Percentiles rank a stretch among this genome's conserved stretches.
Evolutionary conservation across 1,140 invertebrate species (phyloP).

Genomic region (Sitophilus oryzae): DNA sequence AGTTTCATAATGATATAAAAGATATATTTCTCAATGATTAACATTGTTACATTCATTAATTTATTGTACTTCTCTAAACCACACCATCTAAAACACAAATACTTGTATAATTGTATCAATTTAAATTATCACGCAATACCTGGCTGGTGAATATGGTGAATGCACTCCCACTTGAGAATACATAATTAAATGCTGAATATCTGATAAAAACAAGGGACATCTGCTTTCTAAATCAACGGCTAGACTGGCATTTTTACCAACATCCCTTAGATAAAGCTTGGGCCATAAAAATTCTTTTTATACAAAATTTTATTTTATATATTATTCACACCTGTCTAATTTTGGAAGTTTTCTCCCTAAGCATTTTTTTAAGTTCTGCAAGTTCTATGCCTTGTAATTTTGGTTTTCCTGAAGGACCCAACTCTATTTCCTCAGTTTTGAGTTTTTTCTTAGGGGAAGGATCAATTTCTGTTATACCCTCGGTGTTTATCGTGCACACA

Average conservation of each 20-base stretch:
- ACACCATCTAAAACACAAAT: conserved; percentile 64
- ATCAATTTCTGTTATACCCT: conserved; percentile 24
- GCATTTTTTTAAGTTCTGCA: conserved; percentile 48
- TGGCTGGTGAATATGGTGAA: conserved; percentile 57
- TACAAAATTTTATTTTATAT: neutral
- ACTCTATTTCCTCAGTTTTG: conserved; percentile 26
- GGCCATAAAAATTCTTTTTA: conserved; percentile 36
- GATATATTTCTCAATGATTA: conserved; percentile 74
- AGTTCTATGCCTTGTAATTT: conserved; percentile 50
- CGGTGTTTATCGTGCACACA: neutral
- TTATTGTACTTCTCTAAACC: conserved; percentile 64
- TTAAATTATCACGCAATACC: neutral
- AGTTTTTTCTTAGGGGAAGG: conserved; percentile 35
- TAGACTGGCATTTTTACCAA: conserved; percentile 57
- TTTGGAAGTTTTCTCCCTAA: conserved; percentile 51
- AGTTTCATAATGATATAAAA: conserved; percentile 62
- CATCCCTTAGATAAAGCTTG: conserved; percentile 53
- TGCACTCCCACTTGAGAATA: conserved; percentile 67
- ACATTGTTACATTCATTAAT: conserved; percentile 62
- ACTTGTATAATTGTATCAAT: neutral
- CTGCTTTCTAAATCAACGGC: conserved; percentile 49
- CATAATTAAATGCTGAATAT: conserved; percentile 76
- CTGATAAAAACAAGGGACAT: conserved; percentile 71
- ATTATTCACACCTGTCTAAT: conserved; percentile 39
- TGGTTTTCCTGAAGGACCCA: conserved; percentile 26